These are phyloP conservation scores for Mycalesis mineus DNA, from an alignment of 2,888 invertebrate genomes.

Conservation along the genomic window DNA sequence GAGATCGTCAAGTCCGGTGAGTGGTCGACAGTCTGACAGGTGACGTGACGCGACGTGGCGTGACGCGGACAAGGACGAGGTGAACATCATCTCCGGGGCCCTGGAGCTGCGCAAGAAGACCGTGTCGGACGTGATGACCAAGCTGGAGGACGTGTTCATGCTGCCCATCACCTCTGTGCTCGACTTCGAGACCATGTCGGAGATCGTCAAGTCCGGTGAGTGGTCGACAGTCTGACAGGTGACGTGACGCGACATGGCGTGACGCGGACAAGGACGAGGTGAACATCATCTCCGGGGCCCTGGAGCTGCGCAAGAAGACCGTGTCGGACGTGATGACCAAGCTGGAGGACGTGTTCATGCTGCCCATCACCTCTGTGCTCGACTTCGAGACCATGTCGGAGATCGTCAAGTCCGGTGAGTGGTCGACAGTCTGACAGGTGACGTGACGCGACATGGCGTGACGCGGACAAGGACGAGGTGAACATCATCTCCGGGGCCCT, in stretches of 20 bases:
- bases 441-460: slow-evolving; percentile 41
- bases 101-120: slow-evolving; percentile 88
- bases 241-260: no score
- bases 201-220: slow-evolving; percentile 94
- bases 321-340: slow-evolving; percentile 97
- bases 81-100: slow-evolving; percentile 92
- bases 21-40: slow-evolving; percentile 88
- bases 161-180: slow-evolving; percentile 91
- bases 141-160: slow-evolving; percentile 97
- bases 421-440: background rate
- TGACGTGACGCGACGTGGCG: no score
- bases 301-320: slow-evolving; percentile 95
- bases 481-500: slow-evolving; percentile 98
- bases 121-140: slow-evolving; percentile 96
- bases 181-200: slow-evolving; percentile 97
- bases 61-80: slow-evolving; percentile 80
- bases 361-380: slow-evolving; percentile 90
- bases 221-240: no score
- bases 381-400: slow-evolving; percentile 98
- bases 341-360: slow-evolving; percentile 97
- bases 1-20: slow-evolving; percentile 95
- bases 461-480: slow-evolving; percentile 92
- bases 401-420: slow-evolving; percentile 92
- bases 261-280: slow-evolving; percentile 98
- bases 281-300: slow-evolving; percentile 97